Evolutionary conservation across 2,888 invertebrate genomes (phyloP), one percentile per base, ranked within the genome.

Genomic region (Idaea aversata): DNA sequence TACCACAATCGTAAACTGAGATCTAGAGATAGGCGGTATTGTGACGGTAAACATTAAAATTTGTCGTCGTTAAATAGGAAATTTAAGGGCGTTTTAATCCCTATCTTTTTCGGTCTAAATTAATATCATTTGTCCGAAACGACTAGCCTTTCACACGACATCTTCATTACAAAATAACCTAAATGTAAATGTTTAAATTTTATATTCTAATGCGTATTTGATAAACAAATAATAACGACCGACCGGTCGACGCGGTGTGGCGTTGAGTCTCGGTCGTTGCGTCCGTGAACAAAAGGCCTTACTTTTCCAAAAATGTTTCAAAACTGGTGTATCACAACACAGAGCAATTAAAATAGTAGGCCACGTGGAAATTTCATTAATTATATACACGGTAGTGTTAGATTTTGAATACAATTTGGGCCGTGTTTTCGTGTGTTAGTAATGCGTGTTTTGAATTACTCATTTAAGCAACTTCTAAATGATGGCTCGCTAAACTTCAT

Each of bases 331-430:
- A 90, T 90, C 90, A 90, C 88, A 91, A 92, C 90, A 87, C 78
- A 69, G 81, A 75, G 84, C 90, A 93, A 92, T 92, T 93, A 92
- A 90, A 92, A 90, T 90, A 83, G 88, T 90, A 90, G 90, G 88
- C 89, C 91, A 91, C 81, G 83, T 91, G 89, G 90, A 91, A 90
- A 90, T 90, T 88, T 88, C 86, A 87, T 91, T 92, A 91, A 91
- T 93, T 91, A 91, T 86, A 86, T 85, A 86, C 84, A 79, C 76
- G 73, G 81, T 79, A 78, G 84, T 83, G 85, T 85, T 84, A 82
- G 72, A 82, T 82, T 85, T 76, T 85, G 87, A 88, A 84, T 87
- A 88, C 85, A 86, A 81, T 76, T 79, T 74, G 79, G 79, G 83
- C 82, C 88, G 86, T 88, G 88, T 88, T 88, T 87, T 81, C 82